A percentile compares a stretch with the other conserved stretches of the same genome.
phyloP scores from a whole-genome alignment of 2,797 vertebrate genomes.

The Syngnathus rostellatus region DNA sequence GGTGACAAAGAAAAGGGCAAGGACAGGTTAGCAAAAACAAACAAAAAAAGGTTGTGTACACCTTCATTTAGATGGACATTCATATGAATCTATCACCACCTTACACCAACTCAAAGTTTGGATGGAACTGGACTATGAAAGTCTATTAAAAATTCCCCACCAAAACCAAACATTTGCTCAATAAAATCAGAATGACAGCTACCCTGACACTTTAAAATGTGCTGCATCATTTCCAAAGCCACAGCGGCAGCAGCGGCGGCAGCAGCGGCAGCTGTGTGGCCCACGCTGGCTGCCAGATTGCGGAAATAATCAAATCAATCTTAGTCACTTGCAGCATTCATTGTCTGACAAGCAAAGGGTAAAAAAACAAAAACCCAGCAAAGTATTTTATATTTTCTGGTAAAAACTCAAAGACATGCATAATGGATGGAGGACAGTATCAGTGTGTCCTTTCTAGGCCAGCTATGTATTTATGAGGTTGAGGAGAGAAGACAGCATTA shows the following conservation, averaged over 20 bases:
- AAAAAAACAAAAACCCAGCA: too few relatives aligned
- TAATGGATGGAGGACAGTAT: background rate
- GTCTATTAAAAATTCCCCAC: background rate
- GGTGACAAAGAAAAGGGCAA: constrained; percentile 1
- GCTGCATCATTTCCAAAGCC: background rate
- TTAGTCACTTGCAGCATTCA: constrained; percentile 8
- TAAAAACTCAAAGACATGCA: constrained; percentile 3
- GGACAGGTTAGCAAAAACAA: constrained; percentile 1
- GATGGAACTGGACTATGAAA: background rate
- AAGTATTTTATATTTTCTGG: background rate
- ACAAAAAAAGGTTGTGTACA: background rate
- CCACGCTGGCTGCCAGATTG: constrained; percentile 3
- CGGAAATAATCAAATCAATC: constrained; percentile 5
- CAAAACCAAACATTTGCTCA: background rate
- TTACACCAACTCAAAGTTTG: background rate
- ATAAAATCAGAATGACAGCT: background rate
- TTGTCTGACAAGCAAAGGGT: background rate
- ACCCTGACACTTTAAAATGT: constrained; percentile 1
- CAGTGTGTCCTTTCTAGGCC: constrained; percentile 10
- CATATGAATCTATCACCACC: background rate
- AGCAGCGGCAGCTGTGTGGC: constrained; percentile 1
- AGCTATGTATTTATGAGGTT: constrained; percentile 7
- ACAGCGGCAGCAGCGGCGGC: background rate
- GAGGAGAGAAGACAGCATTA: constrained; percentile 3
- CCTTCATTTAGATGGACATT: background rate